Conservation (phyloP, 1,140 invertebrate species). For the Calephelis virginiensis region DNA sequence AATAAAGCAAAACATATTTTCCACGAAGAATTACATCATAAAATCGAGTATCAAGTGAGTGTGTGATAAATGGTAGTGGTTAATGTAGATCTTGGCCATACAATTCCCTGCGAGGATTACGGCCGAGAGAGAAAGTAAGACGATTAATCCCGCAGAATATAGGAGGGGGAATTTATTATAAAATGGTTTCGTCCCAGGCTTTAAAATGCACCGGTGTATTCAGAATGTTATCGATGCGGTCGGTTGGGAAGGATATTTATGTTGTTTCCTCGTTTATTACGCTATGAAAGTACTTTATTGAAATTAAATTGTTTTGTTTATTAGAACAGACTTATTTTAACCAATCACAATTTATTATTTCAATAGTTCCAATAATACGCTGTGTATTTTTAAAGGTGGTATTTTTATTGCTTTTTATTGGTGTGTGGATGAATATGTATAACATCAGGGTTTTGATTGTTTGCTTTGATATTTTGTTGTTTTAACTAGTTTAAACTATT, state of each 20-base stretch:
- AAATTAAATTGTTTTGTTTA: slow-evolving; percentile 46
- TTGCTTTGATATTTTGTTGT: not conserved
- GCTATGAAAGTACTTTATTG: slow-evolving; percentile 38
- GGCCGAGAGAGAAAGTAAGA: slow-evolving; percentile 69
- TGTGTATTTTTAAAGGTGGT: slow-evolving; percentile 14
- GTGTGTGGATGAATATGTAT: not conserved
- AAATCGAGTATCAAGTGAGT: slow-evolving; percentile 37
- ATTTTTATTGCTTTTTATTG: slow-evolving; percentile 8
- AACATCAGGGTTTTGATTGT: not conserved
- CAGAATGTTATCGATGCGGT: slow-evolving; percentile 46
- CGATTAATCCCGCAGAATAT: slow-evolving; percentile 71
- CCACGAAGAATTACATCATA: not conserved
- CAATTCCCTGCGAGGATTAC: slow-evolving; percentile 69
- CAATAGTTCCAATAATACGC: slow-evolving; percentile 9
- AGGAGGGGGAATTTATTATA: slow-evolving; percentile 69
- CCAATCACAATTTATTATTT: slow-evolving; percentile 18
- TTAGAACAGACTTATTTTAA: slow-evolving; percentile 24
- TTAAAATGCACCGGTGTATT: slow-evolving; percentile 51
- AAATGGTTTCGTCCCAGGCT: slow-evolving; percentile 64
- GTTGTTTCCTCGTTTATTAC: slow-evolving; percentile 42
- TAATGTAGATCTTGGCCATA: slow-evolving; percentile 56
- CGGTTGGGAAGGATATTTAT: slow-evolving; percentile 40
- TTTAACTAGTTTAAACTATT: not conserved
- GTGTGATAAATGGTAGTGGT: slow-evolving; percentile 45
- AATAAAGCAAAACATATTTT: not conserved